These are phyloP conservation scores for Martes martes DNA, from an alignment of 2,113 vertebrate species.

Conservation along the genomic window DNA sequence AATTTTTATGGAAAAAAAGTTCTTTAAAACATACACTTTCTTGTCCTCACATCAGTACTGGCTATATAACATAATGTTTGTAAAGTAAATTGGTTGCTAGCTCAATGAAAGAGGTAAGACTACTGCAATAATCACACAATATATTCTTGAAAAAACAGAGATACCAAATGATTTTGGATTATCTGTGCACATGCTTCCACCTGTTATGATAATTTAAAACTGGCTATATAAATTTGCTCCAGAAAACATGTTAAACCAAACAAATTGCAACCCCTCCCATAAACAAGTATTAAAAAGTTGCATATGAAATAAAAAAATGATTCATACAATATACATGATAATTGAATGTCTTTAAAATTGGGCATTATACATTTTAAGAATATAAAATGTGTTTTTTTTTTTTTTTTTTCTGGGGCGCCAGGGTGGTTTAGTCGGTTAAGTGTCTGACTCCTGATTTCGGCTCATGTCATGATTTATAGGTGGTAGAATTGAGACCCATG, in stretches of 20 bases:
- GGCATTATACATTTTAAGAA: background rate
- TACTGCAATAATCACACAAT: constrained; percentile 15
- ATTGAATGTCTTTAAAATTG: background rate
- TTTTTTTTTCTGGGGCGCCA: background rate
- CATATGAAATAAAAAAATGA: constrained; percentile 16
- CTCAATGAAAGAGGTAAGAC: background rate
- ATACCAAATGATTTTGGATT: background rate
- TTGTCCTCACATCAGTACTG: background rate
- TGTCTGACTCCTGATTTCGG: background rate
- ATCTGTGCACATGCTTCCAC: background rate
- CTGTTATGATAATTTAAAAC: background rate
- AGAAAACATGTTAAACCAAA: constrained; percentile 30
- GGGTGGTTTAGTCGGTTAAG: background rate
- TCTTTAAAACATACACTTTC: background rate
- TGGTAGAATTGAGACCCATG: background rate
- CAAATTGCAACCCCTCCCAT: background rate
- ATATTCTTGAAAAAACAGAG: background rate
- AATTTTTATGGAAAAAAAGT: background rate
- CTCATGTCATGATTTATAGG: background rate
- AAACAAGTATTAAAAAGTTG: background rate
- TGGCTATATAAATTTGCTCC: background rate
- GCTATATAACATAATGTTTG: background rate
- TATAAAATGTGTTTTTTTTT: background rate
- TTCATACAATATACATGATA: background rate
- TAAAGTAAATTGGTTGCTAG: background rate